Percentiles rank a stretch among this genome's conserved stretches.
Conservation (phyloP, 92 coral and sea anemone genomes). For the Nematostella vectensis region DNA sequence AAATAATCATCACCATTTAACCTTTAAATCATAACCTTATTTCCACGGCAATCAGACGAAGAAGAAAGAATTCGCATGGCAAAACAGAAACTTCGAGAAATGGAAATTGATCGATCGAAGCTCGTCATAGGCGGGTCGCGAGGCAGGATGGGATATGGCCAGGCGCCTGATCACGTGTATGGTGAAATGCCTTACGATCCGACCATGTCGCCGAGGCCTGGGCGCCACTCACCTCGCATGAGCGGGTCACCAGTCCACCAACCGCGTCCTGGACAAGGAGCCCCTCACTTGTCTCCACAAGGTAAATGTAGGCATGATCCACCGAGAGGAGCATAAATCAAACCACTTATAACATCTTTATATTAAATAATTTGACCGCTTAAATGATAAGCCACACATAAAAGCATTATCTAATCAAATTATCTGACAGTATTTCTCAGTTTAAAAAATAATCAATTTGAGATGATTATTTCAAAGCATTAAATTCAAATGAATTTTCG, state of each 20-base stretch:
- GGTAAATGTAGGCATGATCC: conserved; percentile 25
- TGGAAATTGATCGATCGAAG: conserved; percentile 58
- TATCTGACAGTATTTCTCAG: too few relatives aligned
- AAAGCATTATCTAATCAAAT: too few relatives aligned
- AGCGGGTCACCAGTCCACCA: conserved; percentile 38
- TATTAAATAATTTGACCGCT: too few relatives aligned
- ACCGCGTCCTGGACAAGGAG: conserved; percentile 48
- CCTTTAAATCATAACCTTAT: conserved; percentile 15
- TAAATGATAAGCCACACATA: too few relatives aligned
- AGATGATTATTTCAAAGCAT: too few relatives aligned
- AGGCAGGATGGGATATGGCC: conserved; percentile 80
- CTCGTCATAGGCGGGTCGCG: conserved; percentile 72
- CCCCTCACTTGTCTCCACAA: conserved; percentile 26
- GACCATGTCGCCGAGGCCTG: conserved; percentile 64
- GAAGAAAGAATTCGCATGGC: conserved; percentile 65
- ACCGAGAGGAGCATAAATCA: too few relatives aligned
- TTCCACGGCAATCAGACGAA: conserved; percentile 51
- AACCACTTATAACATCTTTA: too few relatives aligned
- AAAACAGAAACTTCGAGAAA: conserved; percentile 54
- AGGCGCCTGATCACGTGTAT: conserved; percentile 67
- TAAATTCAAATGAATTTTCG: too few relatives aligned
- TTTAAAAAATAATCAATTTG: too few relatives aligned
- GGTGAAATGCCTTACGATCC: conserved; percentile 57
- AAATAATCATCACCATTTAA: too few relatives aligned
- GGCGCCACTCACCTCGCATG: conserved; percentile 69